Evolutionary conservation across 2,113 vertebrate genomes (phyloP), one percentile per base, ranked within the genome.

Genomic region (Cettia cetti): DNA sequence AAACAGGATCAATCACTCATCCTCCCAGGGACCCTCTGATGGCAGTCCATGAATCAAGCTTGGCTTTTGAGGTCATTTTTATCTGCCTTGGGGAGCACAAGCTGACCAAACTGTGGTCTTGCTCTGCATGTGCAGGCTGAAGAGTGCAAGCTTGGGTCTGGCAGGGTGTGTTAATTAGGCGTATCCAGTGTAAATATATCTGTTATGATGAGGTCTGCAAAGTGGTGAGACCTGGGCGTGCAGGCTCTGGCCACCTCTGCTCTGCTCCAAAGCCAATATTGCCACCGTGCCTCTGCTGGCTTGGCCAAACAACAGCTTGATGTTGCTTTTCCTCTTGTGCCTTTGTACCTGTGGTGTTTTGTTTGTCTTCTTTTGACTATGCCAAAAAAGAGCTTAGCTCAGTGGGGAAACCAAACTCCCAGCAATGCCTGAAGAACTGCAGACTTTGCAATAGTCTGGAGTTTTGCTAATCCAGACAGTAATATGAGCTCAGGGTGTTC

Each of bases 401-500:
- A 83, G 56, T 74, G 72, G 69, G 76, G 92, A 90, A 94, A 95
- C 60, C 44, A 44, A 92, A 81, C 94, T 78, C 77, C 56, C 77
- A 89, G 94, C 89, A 90, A 91, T 56, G 89, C 65, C 80, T 86
- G 95, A 49, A 96, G 86, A 93, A 93, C 59, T 66, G 33, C 39
- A 92, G 91, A 68, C 33, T 0, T 2, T 89, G 64, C 86, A 94
- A 78, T 75, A 89, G 86, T 91, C 95, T 89, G 83, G 87, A 89
- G 72, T 92, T 95, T 54, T 81, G 80, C 80, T 97, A 95, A 94
- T 89, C 77, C 94, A 94, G 95, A 84, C 91, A 82, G 96, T 94
- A 97, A 97, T 65, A 83, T 71, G 92, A 97, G 89, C 95, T 78
- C 83, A 42, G 92, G 72, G 39, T 52, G 86, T 91, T 94, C 91